Conservation (phyloP, 2,113 vertebrate genomes). For the Clarias macrocephalus region DNA sequence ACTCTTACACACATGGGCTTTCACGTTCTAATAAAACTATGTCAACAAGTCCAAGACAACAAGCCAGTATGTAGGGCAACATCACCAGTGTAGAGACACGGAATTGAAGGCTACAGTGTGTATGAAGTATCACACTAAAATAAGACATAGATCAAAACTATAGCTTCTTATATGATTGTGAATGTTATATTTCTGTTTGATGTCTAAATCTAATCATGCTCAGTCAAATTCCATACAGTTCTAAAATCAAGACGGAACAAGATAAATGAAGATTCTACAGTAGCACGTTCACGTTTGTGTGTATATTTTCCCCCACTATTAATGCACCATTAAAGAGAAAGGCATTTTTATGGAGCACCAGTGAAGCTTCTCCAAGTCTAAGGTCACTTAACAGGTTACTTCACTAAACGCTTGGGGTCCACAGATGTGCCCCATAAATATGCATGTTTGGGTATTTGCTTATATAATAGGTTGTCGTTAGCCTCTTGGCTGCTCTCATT, state of each 20-base stretch:
- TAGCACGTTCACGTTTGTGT: too few relatives aligned
- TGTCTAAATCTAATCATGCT: not conserved
- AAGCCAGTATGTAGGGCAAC: not conserved
- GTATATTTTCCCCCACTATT: not conserved
- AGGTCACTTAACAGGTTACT: not conserved
- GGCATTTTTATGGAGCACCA: conserved; percentile 35
- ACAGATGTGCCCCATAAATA: not conserved
- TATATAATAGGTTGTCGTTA: too few relatives aligned
- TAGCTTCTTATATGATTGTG: not conserved
- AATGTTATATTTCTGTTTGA: not conserved
- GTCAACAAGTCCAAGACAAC: conserved; percentile 33
- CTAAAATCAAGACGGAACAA: not conserved
- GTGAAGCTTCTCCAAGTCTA: not conserved
- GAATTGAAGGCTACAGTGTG: not conserved
- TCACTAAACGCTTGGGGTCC: not conserved
- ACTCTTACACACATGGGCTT: conserved; percentile 10
- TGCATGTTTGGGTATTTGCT: not conserved
- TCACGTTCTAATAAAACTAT: conserved; percentile 38
- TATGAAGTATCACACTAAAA: not conserved
- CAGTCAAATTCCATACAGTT: not conserved
- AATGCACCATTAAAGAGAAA: conserved; percentile 30
- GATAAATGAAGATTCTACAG: not conserved
- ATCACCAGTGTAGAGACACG: not conserved
- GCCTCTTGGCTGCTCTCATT: too few relatives aligned
- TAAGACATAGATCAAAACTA: not conserved